Evolutionary conservation across 2,113 vertebrate genomes (phyloP).

Genomic region (Mustela nigripes): DNA sequence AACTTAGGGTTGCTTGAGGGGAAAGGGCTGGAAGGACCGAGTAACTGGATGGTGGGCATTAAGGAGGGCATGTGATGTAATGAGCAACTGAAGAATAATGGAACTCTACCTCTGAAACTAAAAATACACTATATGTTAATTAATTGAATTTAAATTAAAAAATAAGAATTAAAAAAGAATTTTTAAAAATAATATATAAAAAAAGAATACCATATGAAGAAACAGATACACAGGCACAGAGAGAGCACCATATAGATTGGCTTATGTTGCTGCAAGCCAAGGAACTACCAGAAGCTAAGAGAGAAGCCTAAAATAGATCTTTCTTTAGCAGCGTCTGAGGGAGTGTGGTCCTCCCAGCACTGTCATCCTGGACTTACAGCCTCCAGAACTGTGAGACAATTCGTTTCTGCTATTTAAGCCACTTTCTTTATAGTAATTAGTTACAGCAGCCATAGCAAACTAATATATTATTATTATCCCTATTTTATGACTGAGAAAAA

Average conservation of each 20-base stretch:
- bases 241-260: background rate
- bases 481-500: background rate
- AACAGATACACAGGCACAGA: background rate
- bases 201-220: slow-evolving; percentile 6
- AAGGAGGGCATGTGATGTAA: too few species aligned
- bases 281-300: background rate
- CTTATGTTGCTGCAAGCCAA: background rate
- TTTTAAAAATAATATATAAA: too few species aligned
- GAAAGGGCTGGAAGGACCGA: too few species aligned
- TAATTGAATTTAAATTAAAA: too few species aligned
- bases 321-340: slow-evolving; percentile 6
- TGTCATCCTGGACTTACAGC: background rate
- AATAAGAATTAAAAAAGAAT: too few species aligned
- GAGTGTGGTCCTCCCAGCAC: background rate
- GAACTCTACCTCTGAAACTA: too few species aligned
- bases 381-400: background rate
- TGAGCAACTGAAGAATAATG: too few species aligned
- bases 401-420: background rate
- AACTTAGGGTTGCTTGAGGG: too few species aligned
- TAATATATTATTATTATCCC: background rate
- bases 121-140: too few species aligned
- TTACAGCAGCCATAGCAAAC: slow-evolving; percentile 2
- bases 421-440: background rate
- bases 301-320: background rate
- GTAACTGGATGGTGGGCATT: too few species aligned